Evolutionary conservation across 2,113 vertebrate genomes (phyloP).

Genomic region (Sarotherodon lohbergeri): DNA sequence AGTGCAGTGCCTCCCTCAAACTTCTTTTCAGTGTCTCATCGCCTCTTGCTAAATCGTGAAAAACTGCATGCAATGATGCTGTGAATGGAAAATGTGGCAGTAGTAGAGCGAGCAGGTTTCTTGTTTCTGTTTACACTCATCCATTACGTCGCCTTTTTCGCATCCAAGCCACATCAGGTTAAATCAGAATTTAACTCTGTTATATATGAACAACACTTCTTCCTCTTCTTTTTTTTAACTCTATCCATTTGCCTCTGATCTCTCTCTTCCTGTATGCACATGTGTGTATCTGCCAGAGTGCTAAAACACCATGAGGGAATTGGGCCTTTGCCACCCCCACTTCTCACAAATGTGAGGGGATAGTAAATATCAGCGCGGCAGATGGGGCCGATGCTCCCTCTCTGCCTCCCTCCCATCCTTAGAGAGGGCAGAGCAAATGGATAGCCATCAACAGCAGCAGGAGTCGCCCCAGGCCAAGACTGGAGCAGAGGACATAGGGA

Average conservation of each 20-base stretch:
- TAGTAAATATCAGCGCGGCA: conserved; percentile 65
- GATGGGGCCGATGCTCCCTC: conserved; percentile 65
- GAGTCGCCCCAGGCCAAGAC: conserved; percentile 64
- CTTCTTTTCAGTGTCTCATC: conserved; percentile 33
- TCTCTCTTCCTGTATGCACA: background rate
- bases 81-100: conserved; percentile 50
- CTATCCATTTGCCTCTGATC: background rate
- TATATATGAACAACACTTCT: background rate
- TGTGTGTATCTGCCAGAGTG: conserved; percentile 40
- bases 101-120: background rate
- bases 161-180: conserved; percentile 30
- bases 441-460: conserved; percentile 67
- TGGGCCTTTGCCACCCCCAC: conserved; percentile 31
- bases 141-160: conserved; percentile 14
- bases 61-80: conserved; percentile 15
- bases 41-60: conserved; percentile 39
- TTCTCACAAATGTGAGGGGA: conserved; percentile 54
- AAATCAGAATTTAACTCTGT: conserved; percentile 41
- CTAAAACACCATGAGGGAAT: conserved; percentile 60
- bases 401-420: conserved; percentile 31
- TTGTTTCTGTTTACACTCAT: conserved; percentile 20
- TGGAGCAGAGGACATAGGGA: conserved; percentile 43
- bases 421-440: conserved; percentile 59
- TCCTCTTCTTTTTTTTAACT: background rate
- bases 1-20: background rate